Conservation (phyloP, 2,888 invertebrate species). For the Leucophenga maculata region DNA sequence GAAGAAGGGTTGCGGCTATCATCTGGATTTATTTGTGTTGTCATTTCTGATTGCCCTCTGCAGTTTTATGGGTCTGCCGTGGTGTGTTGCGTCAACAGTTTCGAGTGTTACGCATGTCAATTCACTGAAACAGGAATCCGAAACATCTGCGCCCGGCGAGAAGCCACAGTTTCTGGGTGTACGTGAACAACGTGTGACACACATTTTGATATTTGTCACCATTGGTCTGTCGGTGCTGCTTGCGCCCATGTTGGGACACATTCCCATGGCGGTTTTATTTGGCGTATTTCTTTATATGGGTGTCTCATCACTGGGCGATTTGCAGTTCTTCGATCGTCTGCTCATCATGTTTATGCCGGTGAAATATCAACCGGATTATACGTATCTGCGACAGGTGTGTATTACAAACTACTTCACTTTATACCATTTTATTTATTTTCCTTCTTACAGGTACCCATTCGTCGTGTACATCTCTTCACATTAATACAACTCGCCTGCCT, state of each 20-base stretch:
- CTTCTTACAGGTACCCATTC: slow-evolving; percentile 84
- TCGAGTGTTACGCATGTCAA: slow-evolving; percentile 98
- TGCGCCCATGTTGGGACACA: slow-evolving; percentile 89
- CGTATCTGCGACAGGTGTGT: slow-evolving; percentile 94
- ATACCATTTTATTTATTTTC: background rate
- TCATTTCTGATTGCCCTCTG: slow-evolving; percentile 91
- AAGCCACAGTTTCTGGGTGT: slow-evolving; percentile 96
- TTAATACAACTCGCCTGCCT: slow-evolving; percentile 90
- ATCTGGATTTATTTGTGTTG: slow-evolving; percentile 92
- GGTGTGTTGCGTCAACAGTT: slow-evolving; percentile 96
- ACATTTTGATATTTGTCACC: slow-evolving; percentile 91
- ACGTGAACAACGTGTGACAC: slow-evolving; percentile 93
- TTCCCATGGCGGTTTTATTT: slow-evolving; percentile 98
- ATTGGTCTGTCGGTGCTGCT: slow-evolving; percentile 94
- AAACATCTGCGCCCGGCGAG: slow-evolving; percentile 97
- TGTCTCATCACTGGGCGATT: slow-evolving; percentile 92
- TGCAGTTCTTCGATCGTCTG: slow-evolving; percentile 96
- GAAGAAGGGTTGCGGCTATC: slow-evolving; percentile 97
- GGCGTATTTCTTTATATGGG: slow-evolving; percentile 99
- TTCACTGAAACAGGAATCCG: slow-evolving; percentile 94
- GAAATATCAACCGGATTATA: slow-evolving; percentile 98
- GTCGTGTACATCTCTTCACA: slow-evolving; percentile 93
- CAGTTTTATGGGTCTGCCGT: slow-evolving; percentile 93
- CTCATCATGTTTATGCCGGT: slow-evolving; percentile 97
- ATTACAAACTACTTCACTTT: background rate